These are phyloP conservation scores for Clytia hemisphaerica DNA, from an alignment of 30 jellyfish, hydroid and myxozoan genomes.

Conservation along the genomic window DNA sequence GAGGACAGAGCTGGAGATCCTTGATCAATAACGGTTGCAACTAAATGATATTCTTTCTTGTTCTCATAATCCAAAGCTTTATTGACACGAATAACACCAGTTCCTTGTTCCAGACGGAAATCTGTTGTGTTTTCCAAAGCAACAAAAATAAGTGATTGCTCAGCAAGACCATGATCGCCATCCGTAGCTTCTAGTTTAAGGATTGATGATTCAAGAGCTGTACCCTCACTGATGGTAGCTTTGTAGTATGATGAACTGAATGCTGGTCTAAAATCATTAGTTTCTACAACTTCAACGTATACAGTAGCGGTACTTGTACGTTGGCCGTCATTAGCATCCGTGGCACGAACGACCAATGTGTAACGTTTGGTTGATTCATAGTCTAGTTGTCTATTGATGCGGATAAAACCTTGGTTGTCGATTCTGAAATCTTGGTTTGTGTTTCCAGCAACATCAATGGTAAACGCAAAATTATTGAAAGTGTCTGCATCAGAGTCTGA, in stretches of 20 bases:
- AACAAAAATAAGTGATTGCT: slow-evolving; percentile 23
- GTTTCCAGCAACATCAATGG: slow-evolving; percentile 22
- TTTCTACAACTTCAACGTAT: slow-evolving; percentile 46
- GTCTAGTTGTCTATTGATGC: slow-evolving; percentile 5
- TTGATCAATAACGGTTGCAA: slow-evolving; percentile 62
- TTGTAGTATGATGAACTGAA: slow-evolving; percentile 40
- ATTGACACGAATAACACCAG: slow-evolving; percentile 52
- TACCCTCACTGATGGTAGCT: slow-evolving; percentile 56
- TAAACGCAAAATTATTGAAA: not conserved
- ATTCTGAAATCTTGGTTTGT: slow-evolving; percentile 5
- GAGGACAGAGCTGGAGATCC: slow-evolving; percentile 56
- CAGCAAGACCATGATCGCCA: slow-evolving; percentile 38
- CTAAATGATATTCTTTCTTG: slow-evolving; percentile 50
- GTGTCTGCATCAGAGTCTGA: slow-evolving; percentile 32
- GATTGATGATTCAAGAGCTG: slow-evolving; percentile 22
- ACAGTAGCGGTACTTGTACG: slow-evolving; percentile 46
- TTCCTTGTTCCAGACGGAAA: slow-evolving; percentile 38
- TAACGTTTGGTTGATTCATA: slow-evolving; percentile 14
- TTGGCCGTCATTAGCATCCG: slow-evolving; percentile 40
- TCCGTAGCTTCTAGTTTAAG: slow-evolving; percentile 67
- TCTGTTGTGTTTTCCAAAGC: slow-evolving; percentile 63
- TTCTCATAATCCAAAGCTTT: slow-evolving; percentile 48
- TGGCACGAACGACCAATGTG: slow-evolving; percentile 42
- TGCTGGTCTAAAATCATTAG: slow-evolving; percentile 66
- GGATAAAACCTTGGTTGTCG: slow-evolving; percentile 19